Base-by-base conservation (phyloP, 1,140 invertebrate genomes). In the Drosophila sproati region DNA sequence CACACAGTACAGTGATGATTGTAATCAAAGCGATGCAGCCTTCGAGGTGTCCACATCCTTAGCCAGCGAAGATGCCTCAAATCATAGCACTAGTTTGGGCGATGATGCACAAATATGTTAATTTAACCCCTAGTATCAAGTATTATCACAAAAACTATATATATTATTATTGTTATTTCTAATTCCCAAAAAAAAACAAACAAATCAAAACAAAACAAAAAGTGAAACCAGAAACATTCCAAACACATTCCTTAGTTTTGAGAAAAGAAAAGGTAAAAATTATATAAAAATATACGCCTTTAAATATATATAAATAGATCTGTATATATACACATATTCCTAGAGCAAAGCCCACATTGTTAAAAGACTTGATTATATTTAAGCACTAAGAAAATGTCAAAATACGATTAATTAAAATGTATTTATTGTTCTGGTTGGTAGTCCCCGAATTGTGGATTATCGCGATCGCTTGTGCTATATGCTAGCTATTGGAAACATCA, bases 311-410 rank as follows among this genome's bases (percentile, higher is more conserved):
- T 28, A 48, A 56, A 62, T 47, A 52, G 4, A 63, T 50, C 28
- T 55, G 60, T 75, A 83, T 79, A 64, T 66, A 56, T 51, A 57
- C 59, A 85, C 61, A 70, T 70, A 82, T 87, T 82, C 79, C 71
- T 87, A 86, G 63, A 82, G 64, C 54, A 71, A 77, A 68, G 74
- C 78, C 78, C 78, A 70, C 82, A 87, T 87, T 77, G 82, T 86
- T 82, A 88, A 80, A 88, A 87, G 82, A 87, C 82, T 87, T 87
- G 82, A 87, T 87, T 82, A 87, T 60, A 80, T 88, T 73, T 87
- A 87, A 87, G 82, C 83, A 77, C 73, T 82, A 72, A 55, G 67
- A 86, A 55, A 55, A 68, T 71, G 54, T 63, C 37, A 61, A 81
- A 85, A 55, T 7, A 39, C 29, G n/a, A 29, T 54, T 71, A 68